Percentiles rank a stretch among this genome's conserved stretches.
Evolutionary conservation across 2,888 invertebrate species (phyloP).

Genomic region (Chouioia cunea): DNA sequence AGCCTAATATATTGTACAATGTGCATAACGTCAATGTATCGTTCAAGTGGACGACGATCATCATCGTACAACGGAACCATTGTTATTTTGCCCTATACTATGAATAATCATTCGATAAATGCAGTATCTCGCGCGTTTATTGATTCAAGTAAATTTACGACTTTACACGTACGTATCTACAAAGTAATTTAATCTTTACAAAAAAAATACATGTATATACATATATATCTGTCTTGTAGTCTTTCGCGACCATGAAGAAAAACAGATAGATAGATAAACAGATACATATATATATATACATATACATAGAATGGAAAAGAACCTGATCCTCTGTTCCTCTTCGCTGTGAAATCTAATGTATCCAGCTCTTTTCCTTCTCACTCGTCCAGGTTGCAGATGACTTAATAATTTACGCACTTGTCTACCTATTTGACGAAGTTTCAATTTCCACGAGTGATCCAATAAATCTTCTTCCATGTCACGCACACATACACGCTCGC

Average conservation of each 20-base stretch:
- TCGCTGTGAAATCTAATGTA: constrained; percentile 78
- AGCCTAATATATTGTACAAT: not conserved
- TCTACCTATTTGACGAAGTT: constrained; percentile 58
- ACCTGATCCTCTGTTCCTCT: constrained; percentile 78
- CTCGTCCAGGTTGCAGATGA: constrained; percentile 48
- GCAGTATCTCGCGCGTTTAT: too few relatives aligned
- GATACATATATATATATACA: constrained; percentile 5
- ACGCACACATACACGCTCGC: not conserved
- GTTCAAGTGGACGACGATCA: too few relatives aligned
- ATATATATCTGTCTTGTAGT: too few relatives aligned
- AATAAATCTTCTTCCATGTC: constrained; percentile 58
- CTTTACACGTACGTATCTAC: too few relatives aligned
- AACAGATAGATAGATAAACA: not conserved
- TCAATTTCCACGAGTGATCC: constrained; percentile 62
- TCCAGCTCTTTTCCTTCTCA: constrained; percentile 71
- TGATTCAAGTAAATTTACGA: too few relatives aligned
- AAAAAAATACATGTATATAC: too few relatives aligned
- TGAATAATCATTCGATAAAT: too few relatives aligned
- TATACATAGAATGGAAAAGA: constrained; percentile 5
- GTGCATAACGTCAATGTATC: too few relatives aligned
- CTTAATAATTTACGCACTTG: constrained; percentile 56
- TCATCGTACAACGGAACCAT: too few relatives aligned
- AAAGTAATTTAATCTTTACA: too few relatives aligned
- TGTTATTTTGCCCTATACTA: too few relatives aligned
- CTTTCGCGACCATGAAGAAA: too few relatives aligned